Evolutionary conservation across 2,888 invertebrate species (phyloP).

Genomic region (Polietes domitor): DNA sequence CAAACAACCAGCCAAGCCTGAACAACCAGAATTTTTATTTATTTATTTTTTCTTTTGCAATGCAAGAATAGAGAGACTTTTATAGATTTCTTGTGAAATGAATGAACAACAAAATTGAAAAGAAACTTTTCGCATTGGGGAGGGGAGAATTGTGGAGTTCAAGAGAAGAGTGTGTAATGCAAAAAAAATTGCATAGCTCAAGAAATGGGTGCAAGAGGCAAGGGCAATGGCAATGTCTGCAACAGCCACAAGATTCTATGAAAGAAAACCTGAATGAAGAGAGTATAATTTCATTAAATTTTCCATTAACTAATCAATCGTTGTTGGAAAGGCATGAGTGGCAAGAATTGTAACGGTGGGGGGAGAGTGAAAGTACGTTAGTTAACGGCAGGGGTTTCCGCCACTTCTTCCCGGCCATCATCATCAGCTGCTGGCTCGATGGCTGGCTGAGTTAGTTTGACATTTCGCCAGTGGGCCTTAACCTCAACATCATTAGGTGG

Average conservation of each 20-base stretch:
- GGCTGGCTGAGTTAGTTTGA: slow-evolving; percentile 60
- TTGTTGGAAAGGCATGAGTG: not conserved
- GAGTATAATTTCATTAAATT: not conserved
- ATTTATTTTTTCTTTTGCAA: slow-evolving; percentile 60
- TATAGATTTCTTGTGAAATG: not conserved
- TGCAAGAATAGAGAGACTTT: not conserved
- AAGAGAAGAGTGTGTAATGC: not conserved
- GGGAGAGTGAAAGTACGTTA: not conserved
- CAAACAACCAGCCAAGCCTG: slow-evolving; percentile 54
- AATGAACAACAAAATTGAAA: not conserved
- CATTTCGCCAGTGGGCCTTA: slow-evolving; percentile 60
- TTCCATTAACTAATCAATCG: not conserved
- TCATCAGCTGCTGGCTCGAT: slow-evolving; percentile 59
- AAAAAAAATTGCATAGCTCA: slow-evolving; percentile 9
- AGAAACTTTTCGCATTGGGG: not conserved
- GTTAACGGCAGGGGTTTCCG: not conserved
- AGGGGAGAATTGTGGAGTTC: not conserved
- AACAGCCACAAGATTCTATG: not conserved
- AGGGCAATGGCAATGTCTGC: too few relatives aligned
- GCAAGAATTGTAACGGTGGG: not conserved
- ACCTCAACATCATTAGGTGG: slow-evolving; percentile 63
- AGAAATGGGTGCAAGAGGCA: not conserved
- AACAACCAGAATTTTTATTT: slow-evolving; percentile 62
- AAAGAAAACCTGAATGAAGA: not conserved
- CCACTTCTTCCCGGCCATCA: not conserved